phyloP scores from a whole-genome alignment of 1,140 invertebrate species.

The Maconellicoccus hirsutus region DNA sequence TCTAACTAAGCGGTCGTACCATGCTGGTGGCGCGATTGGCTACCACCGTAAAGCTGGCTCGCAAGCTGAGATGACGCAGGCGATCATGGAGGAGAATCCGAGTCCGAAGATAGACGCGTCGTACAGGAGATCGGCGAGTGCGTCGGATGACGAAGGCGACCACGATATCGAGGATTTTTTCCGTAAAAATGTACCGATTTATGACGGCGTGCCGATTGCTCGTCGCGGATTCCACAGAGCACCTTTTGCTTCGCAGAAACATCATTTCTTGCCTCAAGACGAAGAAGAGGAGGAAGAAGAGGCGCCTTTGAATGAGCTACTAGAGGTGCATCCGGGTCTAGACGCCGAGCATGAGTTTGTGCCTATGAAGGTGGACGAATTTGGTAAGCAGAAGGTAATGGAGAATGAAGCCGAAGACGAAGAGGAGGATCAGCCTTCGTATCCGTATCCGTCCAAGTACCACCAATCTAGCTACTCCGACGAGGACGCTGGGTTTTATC shows the following conservation, averaged over 20 bases:
- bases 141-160: background rate
- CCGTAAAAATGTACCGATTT: slow-evolving; percentile 12
- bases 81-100: slow-evolving; percentile 23
- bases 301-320: background rate
- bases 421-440: background rate
- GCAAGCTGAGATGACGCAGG: slow-evolving; percentile 16
- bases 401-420: slow-evolving; percentile 2
- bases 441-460: background rate
- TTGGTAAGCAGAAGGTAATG: slow-evolving; percentile 23
- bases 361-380: slow-evolving; percentile 25
- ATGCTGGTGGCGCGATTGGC: background rate
- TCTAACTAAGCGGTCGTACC: background rate
- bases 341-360: slow-evolving; percentile 27
- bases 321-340: slow-evolving; percentile 19
- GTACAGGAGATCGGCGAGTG: background rate
- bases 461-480: background rate
- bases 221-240: background rate
- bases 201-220: background rate
- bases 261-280: background rate
- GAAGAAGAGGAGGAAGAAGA: slow-evolving; percentile 13
- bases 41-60: background rate
- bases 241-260: background rate
- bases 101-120: background rate
- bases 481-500: background rate
- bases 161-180: slow-evolving; percentile 22